Percentiles rank a stretch among this genome's conserved stretches.
phyloP scores from a whole-genome alignment of 2,888 invertebrate species.

The Plebejus melissa region DNA sequence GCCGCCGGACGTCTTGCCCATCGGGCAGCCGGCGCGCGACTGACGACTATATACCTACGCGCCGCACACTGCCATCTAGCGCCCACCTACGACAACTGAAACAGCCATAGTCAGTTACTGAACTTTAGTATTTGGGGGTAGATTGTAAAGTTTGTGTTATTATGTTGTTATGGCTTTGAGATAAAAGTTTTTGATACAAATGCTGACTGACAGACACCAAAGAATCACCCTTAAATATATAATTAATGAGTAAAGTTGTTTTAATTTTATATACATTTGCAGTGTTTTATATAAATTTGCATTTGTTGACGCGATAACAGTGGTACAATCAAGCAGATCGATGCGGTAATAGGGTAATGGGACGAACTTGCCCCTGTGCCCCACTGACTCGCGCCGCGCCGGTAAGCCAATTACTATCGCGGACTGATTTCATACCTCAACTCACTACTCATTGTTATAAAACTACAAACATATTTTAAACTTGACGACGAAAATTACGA shows the following conservation, averaged over 20 bases:
- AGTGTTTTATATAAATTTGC: no score
- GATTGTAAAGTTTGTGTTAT: conserved; percentile 10
- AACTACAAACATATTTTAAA: conserved; percentile 24
- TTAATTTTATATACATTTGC: background rate
- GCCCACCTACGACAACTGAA: conserved; percentile 48
- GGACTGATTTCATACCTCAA: conserved; percentile 29
- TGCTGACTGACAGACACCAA: background rate
- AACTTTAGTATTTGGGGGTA: conserved; percentile 20
- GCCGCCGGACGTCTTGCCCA: conserved; percentile 75
- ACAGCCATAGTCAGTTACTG: conserved; percentile 36
- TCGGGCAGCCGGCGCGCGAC: conserved; percentile 56
- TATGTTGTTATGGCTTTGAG: background rate
- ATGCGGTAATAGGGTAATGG: conserved; percentile 36
- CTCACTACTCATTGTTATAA: conserved; percentile 22
- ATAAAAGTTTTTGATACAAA: background rate
- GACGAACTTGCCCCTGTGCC: conserved; percentile 38
- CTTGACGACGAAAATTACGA: background rate
- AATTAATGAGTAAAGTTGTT: background rate
- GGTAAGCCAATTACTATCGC: conserved; percentile 37
- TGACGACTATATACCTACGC: conserved; percentile 46
- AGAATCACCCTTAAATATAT: background rate
- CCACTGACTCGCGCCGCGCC: conserved; percentile 34
- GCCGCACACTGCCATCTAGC: conserved; percentile 49
- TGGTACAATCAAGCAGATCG: conserved; percentile 8
- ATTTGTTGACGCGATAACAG: background rate